Evolutionary conservation across 2,797 vertebrate genomes (phyloP), one percentile per base, ranked within the genome.

Genomic region (Apogon hyalosoma): DNA sequence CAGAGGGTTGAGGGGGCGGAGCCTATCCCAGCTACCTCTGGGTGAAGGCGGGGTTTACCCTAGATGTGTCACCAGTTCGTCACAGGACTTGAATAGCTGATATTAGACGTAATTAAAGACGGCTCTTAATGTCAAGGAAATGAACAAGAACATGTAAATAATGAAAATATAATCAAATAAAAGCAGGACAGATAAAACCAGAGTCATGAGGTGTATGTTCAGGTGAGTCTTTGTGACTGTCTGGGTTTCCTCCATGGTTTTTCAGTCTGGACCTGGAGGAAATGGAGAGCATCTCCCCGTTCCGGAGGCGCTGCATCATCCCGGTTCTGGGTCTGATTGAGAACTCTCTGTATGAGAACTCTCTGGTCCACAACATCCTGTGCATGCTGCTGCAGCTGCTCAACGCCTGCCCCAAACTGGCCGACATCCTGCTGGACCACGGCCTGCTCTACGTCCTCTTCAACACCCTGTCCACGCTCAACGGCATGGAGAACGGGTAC

Each of bases 361-460:
- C 95, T 6, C 88, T 99, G 86, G 92, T 98, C 63, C 98, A 99
- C 87, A 96, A 95, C 83, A 90, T 94, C 76, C 94, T 98, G 62
- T 96, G 96, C 62, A 94, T 99, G 63, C 94, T 99, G 68, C 94
- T 98, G 75, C 98, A 97, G 88, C 96, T 99, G 39, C 85, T 99
- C 77, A 97, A 97, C 62, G 95, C 97, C 72, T 98, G 98, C 82
- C 95, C 97, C 28, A 98, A 98, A 87, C 93, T 98, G 84, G 95
- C 98, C 77, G 97, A 99, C 91, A 94, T 99, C 63, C 93, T 99
- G 75, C 91, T 99, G 55, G 98, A 99, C 89, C 98, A 98, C 73
- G 97, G 98, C 24, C 94, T 99, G 3, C 95, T 99, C 36, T 98
- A 98, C 2, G 97, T 97, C 55, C 93, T 99, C 64, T 98, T 97